These are phyloP conservation scores for Odobenus rosmarus DNA, from an alignment of 2,113 vertebrate species.

Conservation along the genomic window DNA sequence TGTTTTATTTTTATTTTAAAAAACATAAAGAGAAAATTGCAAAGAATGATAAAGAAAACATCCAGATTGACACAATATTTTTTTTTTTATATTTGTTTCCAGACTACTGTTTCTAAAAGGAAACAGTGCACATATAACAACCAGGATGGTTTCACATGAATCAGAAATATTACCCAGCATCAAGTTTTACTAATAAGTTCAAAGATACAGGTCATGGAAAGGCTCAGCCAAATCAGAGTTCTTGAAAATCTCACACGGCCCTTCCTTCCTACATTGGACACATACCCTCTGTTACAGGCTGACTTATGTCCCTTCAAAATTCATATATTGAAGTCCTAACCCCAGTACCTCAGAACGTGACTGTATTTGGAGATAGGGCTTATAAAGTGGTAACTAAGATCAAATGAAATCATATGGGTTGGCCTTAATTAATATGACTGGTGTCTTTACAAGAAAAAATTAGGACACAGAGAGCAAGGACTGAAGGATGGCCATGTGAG, in stretches of 20 bases:
- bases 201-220: not conserved
- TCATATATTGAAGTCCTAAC: not conserved
- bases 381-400: not conserved
- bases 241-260: not conserved
- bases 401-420: not conserved
- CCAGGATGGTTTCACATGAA: not conserved
- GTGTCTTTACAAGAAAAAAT: not conserved
- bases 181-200: not conserved
- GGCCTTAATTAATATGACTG: not conserved
- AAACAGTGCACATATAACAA: not conserved
- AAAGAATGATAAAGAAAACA: not conserved
- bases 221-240: not conserved
- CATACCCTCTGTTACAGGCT: not conserved
- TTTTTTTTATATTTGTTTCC: not conserved
- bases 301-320: not conserved
- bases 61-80: not conserved
- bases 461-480: not conserved
- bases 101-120: not conserved
- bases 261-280: not conserved
- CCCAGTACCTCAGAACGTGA: not conserved
- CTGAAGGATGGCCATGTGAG: not conserved
- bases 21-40: not conserved
- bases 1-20: conserved; percentile 14
- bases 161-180: not conserved
- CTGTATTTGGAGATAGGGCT: not conserved